Conservation (phyloP, 1,140 invertebrate genomes). For the Cylas formicarius region DNA sequence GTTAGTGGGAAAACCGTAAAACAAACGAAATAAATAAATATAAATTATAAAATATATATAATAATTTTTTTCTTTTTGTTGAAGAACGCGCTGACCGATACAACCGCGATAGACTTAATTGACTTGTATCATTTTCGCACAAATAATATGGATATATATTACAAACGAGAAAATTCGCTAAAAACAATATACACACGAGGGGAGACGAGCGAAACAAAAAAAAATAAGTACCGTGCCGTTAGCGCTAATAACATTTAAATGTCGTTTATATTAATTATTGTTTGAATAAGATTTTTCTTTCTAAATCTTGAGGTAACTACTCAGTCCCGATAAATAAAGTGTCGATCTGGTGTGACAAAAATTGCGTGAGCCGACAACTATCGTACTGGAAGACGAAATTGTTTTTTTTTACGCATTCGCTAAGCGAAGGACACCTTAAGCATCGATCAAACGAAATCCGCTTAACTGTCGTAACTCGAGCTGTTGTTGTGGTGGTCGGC, state of each 20-base stretch:
- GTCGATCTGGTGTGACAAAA: slow-evolving; percentile 12
- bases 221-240: slow-evolving; percentile 28
- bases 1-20: too few species aligned
- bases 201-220: too few species aligned
- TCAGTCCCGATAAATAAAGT: slow-evolving; percentile 24
- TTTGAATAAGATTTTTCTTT: slow-evolving; percentile 15
- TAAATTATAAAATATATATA: too few species aligned
- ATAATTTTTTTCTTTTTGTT: too few species aligned
- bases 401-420: not conserved
- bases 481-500: slow-evolving; percentile 61
- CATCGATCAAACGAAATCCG: not conserved
- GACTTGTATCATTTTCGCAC: slow-evolving; percentile 30
- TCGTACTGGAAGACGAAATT: not conserved
- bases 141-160: too few species aligned
- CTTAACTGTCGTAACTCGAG: slow-evolving; percentile 58
- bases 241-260: slow-evolving; percentile 22
- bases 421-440: not conserved
- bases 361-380: slow-evolving; percentile 10
- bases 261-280: slow-evolving; percentile 16
- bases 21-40: too few species aligned
- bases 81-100: too few species aligned
- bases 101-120: slow-evolving; percentile 30
- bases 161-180: slow-evolving; percentile 18
- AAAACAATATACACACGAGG: slow-evolving; percentile 27
- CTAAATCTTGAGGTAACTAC: slow-evolving; percentile 33